Percentiles rank a stretch among this genome's conserved stretches.
These are phyloP conservation scores for Diplazon laetatorius DNA, from an alignment of 2,888 invertebrate species.

Conservation along the genomic window DNA sequence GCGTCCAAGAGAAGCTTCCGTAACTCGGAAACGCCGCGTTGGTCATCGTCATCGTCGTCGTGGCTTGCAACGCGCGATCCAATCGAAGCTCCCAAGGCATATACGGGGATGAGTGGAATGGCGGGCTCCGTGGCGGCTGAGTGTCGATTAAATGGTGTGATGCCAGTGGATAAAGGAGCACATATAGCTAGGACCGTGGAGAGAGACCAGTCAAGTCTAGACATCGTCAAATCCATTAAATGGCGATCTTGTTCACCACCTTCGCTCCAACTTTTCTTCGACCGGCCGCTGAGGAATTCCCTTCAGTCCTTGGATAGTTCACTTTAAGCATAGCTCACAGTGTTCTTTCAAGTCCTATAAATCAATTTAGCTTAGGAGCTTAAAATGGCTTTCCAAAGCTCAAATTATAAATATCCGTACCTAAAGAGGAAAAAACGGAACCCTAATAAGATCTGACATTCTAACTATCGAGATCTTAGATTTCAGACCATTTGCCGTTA, in stretches of 20 bases:
- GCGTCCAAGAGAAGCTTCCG: conserved; percentile 44
- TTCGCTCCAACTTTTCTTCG: conserved; percentile 26
- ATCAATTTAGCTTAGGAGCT: no score
- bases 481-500: no score
- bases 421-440: no score
- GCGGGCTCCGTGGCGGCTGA: conserved; percentile 38
- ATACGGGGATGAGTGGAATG: conserved; percentile 20
- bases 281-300: conserved; percentile 46
- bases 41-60: conserved; percentile 37
- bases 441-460: no score
- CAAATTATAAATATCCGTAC: no score
- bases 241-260: conserved; percentile 35
- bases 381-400: no score
- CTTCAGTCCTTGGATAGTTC: conserved; percentile 23
- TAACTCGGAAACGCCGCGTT: conserved; percentile 43
- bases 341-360: not conserved
- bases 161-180: conserved; percentile 21
- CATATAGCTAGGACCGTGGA: conserved; percentile 27
- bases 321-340: not conserved
- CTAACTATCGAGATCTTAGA: no score
- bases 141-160: conserved; percentile 53
- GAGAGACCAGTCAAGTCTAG: conserved; percentile 52
- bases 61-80: conserved; percentile 15
- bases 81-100: conserved; percentile 39
- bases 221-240: conserved; percentile 62